phyloP scores from a whole-genome alignment of 2,113 vertebrate species.

The Salvator merianae region DNA sequence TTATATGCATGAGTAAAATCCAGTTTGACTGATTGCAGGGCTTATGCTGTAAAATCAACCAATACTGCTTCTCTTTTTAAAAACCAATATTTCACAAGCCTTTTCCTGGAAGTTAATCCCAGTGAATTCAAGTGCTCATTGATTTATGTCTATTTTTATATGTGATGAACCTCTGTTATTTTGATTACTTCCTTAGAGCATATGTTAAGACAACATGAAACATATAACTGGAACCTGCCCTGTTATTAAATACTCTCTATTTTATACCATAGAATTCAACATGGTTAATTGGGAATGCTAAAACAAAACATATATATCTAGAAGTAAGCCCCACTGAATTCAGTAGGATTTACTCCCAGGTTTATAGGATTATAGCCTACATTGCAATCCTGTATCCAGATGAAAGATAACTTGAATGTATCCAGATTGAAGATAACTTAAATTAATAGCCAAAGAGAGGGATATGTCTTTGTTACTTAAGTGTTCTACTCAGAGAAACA shows the following conservation, averaged over 20 bases:
- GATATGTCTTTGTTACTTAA: too few relatives aligned
- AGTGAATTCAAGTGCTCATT: background rate
- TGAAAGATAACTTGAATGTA: too few relatives aligned
- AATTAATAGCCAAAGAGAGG: background rate
- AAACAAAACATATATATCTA: background rate
- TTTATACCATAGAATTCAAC: too few relatives aligned
- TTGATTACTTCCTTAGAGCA: background rate
- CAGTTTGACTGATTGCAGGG: background rate
- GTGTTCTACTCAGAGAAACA: background rate
- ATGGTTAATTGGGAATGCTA: background rate
- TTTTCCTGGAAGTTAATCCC: background rate
- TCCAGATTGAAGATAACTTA: too few relatives aligned
- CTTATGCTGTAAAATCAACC: background rate
- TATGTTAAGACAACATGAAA: background rate
- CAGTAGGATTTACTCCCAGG: background rate
- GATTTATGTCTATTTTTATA: background rate
- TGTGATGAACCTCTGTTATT: too few relatives aligned
- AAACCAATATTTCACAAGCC: background rate
- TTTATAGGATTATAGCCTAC: background rate
- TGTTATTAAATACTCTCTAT: background rate
- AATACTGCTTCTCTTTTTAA: background rate
- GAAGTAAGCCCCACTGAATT: background rate
- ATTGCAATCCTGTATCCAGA: too few relatives aligned
- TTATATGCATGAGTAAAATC: background rate
- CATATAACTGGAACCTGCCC: background rate